Evolutionary conservation across 2,113 vertebrate species (phyloP).

Genomic region (Podarcis muralis): DNA sequence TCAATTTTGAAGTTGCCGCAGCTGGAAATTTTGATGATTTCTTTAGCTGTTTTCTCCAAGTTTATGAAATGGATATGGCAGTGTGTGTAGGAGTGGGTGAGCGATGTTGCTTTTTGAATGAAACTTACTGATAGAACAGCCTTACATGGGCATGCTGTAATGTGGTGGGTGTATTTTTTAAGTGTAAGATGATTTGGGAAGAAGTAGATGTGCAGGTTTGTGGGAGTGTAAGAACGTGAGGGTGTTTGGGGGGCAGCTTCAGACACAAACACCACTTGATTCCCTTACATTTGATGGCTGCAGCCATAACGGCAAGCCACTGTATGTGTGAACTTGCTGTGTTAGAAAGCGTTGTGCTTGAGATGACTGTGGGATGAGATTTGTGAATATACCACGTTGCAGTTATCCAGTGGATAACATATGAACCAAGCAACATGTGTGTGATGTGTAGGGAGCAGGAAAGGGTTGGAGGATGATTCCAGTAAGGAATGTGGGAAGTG

Average conservation of each 20-base stretch:
- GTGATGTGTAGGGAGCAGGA: background rate
- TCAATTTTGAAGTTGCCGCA: background rate
- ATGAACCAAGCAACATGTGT: background rate
- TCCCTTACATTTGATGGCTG: background rate
- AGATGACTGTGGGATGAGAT: background rate
- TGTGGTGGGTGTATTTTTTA: background rate
- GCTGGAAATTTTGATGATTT: background rate
- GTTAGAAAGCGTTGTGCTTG: accelerated
- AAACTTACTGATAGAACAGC: background rate
- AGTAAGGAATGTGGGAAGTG: background rate
- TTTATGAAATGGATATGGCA: background rate
- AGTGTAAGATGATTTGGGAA: background rate
- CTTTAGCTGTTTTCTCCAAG: background rate
- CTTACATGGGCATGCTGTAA: background rate
- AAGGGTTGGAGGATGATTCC: background rate
- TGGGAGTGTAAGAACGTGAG: background rate
- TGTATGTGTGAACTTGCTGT: background rate
- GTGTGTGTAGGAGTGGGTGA: background rate
- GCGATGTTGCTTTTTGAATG: background rate
- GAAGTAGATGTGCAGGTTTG: background rate
- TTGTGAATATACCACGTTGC: background rate
- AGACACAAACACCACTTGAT: background rate
- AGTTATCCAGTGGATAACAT: background rate
- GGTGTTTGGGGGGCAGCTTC: background rate
- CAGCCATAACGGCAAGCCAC: background rate